Evolutionary conservation across 2,888 invertebrate species (phyloP).

Genomic region (Lasioglossum lativentre): DNA sequence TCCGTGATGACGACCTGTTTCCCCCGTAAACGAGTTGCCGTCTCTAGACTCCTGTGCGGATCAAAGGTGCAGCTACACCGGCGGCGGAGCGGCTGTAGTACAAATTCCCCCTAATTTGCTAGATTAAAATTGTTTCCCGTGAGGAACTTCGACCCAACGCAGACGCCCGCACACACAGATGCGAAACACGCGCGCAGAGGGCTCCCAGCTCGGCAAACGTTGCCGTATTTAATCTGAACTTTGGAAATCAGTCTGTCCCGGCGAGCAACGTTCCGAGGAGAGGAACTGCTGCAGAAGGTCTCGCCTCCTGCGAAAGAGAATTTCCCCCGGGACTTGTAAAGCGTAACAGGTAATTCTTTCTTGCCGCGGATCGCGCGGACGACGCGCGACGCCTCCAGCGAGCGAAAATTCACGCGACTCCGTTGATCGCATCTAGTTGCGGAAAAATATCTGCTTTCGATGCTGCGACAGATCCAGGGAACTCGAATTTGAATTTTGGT

Average conservation of each 20-base stretch:
- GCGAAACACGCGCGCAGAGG: background rate
- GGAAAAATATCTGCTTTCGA: background rate
- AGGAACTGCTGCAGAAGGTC: background rate
- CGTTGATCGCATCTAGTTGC: background rate
- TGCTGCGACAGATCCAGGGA: background rate
- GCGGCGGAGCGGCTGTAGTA: background rate
- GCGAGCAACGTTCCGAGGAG: conserved; percentile 42
- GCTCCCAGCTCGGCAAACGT: background rate
- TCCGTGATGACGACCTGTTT: background rate
- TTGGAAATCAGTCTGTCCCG: conserved; percentile 23
- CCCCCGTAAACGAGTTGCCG: conserved; percentile 16
- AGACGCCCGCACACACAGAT: background rate
- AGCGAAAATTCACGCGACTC: background rate
- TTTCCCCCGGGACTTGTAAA: conserved; percentile 55
- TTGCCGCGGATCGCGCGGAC: conserved; percentile 26
- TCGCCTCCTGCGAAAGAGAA: conserved; percentile 30
- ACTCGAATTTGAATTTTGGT: background rate
- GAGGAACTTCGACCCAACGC: background rate
- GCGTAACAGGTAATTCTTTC: conserved; percentile 66
- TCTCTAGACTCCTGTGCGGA: background rate
- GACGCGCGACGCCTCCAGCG: conserved; percentile 2
- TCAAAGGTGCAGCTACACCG: background rate
- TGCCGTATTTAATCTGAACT: conserved; percentile 10
- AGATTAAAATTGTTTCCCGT: conserved; percentile 19
- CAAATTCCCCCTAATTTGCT: conserved; percentile 10